These are phyloP conservation scores for Paramormyrops hopkinsi DNA, from an alignment of 2,797 vertebrate species.

Conservation along the genomic window DNA sequence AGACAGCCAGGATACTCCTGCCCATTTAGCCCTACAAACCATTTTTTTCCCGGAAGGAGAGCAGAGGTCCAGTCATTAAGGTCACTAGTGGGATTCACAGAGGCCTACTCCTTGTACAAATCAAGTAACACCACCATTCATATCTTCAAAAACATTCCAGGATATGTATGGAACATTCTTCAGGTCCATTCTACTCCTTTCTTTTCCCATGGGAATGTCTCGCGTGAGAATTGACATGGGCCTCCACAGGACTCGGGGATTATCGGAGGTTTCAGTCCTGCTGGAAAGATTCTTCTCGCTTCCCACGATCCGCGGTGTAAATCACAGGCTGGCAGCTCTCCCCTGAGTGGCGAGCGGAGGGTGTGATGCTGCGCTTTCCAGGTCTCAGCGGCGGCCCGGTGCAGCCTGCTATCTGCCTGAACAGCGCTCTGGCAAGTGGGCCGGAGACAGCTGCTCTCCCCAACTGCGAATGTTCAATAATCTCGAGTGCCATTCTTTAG, in stretches of 20 bases:
- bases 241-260: not conserved
- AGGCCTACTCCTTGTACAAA: not conserved
- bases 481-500: constrained; percentile 4
- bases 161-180: not conserved
- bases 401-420: not conserved
- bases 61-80: not conserved
- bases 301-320: not conserved
- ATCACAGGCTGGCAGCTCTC: not conserved
- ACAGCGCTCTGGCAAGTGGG: not conserved
- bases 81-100: not conserved
- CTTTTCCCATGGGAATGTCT: not conserved
- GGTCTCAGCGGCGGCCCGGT: not conserved
- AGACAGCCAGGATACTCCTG: not conserved
- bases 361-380: not conserved
- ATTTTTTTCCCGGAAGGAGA: not conserved
- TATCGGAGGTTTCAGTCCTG: not conserved
- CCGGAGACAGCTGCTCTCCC: not conserved
- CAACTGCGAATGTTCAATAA: not conserved
- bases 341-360: not conserved
- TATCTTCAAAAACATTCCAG: not conserved
- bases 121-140: not conserved
- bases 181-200: not conserved
- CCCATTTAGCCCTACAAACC: not conserved
- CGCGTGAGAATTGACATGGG: not conserved
- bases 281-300: not conserved